Conservation (phyloP, 2,797 vertebrate species). For the Enteromius unitaeniatus region DNA sequence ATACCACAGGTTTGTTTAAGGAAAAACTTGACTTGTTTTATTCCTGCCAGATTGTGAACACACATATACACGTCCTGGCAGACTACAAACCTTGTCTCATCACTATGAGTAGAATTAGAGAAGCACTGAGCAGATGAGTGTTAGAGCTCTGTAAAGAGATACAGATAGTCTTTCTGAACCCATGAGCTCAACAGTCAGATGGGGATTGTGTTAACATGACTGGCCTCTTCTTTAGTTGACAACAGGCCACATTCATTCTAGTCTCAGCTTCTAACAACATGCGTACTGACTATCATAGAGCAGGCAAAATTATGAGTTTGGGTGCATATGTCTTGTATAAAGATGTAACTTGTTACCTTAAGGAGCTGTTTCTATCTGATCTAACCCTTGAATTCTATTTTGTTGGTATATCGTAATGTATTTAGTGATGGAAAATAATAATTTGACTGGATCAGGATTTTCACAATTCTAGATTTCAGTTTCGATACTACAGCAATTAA, state of each 20-base stretch:
- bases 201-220: constrained; percentile 24
- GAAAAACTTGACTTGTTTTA: background rate
- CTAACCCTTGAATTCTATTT: background rate
- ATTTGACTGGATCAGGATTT: background rate
- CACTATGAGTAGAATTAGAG: constrained; percentile 8
- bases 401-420: background rate
- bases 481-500: background rate
- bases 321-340: background rate
- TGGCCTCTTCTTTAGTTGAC: constrained; percentile 19
- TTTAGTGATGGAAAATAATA: background rate
- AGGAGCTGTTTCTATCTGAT: background rate
- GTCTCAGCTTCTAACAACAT: background rate
- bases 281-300: background rate
- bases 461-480: background rate
- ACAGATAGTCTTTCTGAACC: background rate
- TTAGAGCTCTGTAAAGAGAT: constrained; percentile 7
- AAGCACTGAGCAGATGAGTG: constrained; percentile 15
- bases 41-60: background rate
- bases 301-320: background rate
- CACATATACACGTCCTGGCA: background rate
- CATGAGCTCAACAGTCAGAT: constrained; percentile 19
- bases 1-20: background rate
- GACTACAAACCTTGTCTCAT: background rate
- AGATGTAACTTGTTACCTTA: background rate
- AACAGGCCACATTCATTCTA: background rate